Evolutionary conservation across 2,797 vertebrate species (phyloP), one percentile per base, ranked within the genome.

Genomic region (Anomalospiza imberbis): DNA sequence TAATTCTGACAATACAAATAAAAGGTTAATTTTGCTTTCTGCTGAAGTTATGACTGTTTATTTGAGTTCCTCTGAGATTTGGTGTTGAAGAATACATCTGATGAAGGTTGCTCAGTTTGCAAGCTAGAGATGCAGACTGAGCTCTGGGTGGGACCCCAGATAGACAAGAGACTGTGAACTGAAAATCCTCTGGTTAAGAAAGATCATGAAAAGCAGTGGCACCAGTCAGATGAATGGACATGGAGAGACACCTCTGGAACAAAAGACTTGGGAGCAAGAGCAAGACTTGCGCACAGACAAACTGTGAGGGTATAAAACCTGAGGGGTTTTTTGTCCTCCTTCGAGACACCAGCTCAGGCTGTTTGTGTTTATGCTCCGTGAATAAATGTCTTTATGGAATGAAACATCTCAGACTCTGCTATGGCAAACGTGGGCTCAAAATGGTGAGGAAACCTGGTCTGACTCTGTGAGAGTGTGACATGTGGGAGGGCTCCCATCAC

Each of bases 271-370:
- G 8, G 8, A 45, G 13, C 10, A 77, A 71, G 13, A 40, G 17
- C 8, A 42, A 45, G 17, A 18, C 8, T 24, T 31, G 7, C 12
- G 13, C 0, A 0, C 3, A 6, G 14, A 15, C 3, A 58, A n/a
- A 20, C 25, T 28, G 29, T 71, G 51, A 71, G 10, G 1, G 5
- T 32, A 24, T 10, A 53, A 71, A 83, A 34, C 1, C 13, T 7
- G 12, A 34, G 17, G 12, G 7, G 4, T n/a, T 17, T 29, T 34
- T 26, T 26, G 6, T 58, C 10, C 17, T 63, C 50, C 45, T 47
- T 2, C 1, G 7, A 22, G 20, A 17, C 17, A 55, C 8, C 13
- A n/a, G 13, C 25, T 77, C 0, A 1, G 8, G n/a, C 3, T 45
- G 4, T 58, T 63, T 26, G 19, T 70, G 57, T 71, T 76, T 15